Conservation (phyloP, 2,113 vertebrate species). For the Eulemur rufifrons region DNA sequence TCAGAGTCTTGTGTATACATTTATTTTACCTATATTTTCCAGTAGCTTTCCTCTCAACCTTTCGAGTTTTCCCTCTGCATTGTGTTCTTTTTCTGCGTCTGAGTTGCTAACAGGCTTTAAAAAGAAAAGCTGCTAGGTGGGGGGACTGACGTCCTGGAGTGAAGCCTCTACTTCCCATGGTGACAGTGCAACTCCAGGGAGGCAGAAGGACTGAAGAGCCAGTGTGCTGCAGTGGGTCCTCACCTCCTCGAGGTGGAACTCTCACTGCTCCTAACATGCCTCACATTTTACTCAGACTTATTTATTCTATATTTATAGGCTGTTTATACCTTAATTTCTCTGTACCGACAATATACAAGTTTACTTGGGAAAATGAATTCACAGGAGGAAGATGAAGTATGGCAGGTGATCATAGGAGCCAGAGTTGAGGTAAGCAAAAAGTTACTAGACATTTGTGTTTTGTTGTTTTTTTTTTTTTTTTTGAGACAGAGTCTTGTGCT, state of each 20-base stretch:
- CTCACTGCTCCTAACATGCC: not conserved
- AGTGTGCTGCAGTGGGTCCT: not conserved
- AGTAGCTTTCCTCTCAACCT: not conserved
- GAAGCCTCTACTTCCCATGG: not conserved
- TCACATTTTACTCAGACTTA: not conserved
- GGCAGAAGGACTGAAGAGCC: not conserved
- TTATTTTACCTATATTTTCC: not conserved
- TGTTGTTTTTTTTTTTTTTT: too few species aligned
- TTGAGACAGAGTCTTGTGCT: too few species aligned
- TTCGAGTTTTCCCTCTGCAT: not conserved
- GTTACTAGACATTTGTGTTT: not conserved
- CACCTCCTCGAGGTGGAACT: not conserved
- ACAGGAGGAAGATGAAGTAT: slow-evolving; percentile 86
- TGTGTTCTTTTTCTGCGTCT: not conserved
- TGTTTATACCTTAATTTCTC: slow-evolving; percentile 86
- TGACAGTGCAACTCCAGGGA: not conserved
- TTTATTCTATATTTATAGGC: slow-evolving; percentile 77
- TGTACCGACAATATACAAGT: slow-evolving; percentile 85
- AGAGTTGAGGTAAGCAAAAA: slow-evolving; percentile 85
- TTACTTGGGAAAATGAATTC: slow-evolving; percentile 86
- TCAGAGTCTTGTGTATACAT: not conserved
- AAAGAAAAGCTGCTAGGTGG: not conserved
- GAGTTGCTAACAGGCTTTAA: not conserved
- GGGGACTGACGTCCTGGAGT: not conserved
- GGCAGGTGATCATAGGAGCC: slow-evolving; percentile 90